Base-by-base conservation (phyloP, 2,797 vertebrate species). In the Coregonus ussuriensis region DNA sequence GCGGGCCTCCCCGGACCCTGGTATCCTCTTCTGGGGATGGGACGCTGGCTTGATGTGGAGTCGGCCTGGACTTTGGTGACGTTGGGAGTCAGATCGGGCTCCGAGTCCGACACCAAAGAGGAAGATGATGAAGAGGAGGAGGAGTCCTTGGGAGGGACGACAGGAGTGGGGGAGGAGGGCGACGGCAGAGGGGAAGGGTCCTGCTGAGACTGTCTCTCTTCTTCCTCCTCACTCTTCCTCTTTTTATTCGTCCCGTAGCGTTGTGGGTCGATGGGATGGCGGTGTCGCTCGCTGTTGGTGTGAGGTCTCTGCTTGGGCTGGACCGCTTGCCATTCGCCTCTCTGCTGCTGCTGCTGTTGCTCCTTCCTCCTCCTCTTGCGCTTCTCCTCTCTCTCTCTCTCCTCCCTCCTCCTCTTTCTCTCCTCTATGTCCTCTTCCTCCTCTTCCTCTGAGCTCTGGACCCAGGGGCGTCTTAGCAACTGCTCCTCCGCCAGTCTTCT, bases 401-500 rank as follows among this genome's bases (percentile, higher is more conserved):
- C 89, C 66, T 84, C 89, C 75, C 91, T 86, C 13, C 90, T 90
- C 33, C 93, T 92, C 80, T 93, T 95, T 85, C 93, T 95, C 79
- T 89, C 89, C 0, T 31, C 93, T 86, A 78, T 92, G 92, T 80
- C 95, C 90, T 74, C 89, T 89, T 90, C 89, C 71, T 73, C 78
- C 25, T 74, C 77, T 47, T 91, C 93, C 35, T 83, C 77, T 1
- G 90, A 94, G 80, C 87, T 92, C 76, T 90, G 87, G 83, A 92
- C 88, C 91, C 91, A 93, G 85, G 88, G 88, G 72, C 79, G 91
- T 89, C 90, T 93, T 80, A 88, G 79, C n/a, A 93, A 87, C 87
- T 93, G 91, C 89, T 91, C 92, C 83, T 93, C 93, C 87, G 94
- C 78, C 93, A 94, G 82, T 93, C 94, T 95, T 6, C 75, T 91